Evolutionary conservation across 2,888 invertebrate genomes (phyloP), one percentile per base, ranked within the genome.

Genomic region (Tholera decimalis): DNA sequence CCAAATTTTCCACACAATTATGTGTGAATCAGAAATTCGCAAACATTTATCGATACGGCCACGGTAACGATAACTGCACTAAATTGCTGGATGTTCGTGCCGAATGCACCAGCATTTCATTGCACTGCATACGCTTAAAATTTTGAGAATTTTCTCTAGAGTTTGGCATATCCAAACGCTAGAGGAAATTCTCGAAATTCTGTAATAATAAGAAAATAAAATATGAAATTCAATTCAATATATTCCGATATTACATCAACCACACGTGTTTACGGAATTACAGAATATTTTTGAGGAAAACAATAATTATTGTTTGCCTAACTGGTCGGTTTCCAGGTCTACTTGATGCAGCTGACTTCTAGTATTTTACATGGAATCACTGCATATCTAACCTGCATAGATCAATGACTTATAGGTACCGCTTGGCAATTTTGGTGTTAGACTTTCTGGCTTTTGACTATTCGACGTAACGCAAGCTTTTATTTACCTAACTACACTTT

Each of bases 161-260:
- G 18, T 43, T 66, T 49, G 47, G 8, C n/a, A n/a, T n/a, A n/a
- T n/a, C n/a, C n/a, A n/a, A n/a, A n/a, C n/a, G n/a, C n/a, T n/a
- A n/a, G n/a, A n/a, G n/a, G n/a, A n/a, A n/a, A n/a, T n/a, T n/a
- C n/a, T n/a, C n/a, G n/a, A n/a, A n/a, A 33, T 44, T 54, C 50
- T 57, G 1, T 53, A 53, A 65, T 57, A 46, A 44, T 44, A 50
- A 51, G 24, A 20, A 64, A 56, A 64, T 66, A 58, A 53, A 58
- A 66, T 53, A 58, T 41, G 53, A 66, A 47, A 58, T 58, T 65
- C 15, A 11, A 49, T 46, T 51, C 35, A 57, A 51, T 57, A 35
- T 57, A 50, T 67, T 53, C 64, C 39, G 46, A 65, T 65, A 54
- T 54, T 63, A 53, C 43, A 33, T 30, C 28, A 22, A 59, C 30